Conservation (phyloP, 2,888 invertebrate genomes). For the Desoria tigrina region DNA sequence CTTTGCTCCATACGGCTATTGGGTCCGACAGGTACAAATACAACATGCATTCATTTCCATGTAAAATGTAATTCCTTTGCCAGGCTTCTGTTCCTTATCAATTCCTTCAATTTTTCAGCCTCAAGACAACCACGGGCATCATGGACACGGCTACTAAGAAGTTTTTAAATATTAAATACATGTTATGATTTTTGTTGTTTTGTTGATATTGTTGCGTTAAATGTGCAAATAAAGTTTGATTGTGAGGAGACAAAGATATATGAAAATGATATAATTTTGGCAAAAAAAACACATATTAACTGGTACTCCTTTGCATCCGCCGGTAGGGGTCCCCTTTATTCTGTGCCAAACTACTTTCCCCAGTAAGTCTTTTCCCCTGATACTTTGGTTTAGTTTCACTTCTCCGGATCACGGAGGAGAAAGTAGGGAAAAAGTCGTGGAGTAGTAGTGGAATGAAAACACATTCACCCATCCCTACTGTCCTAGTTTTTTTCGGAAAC, state of each 20-base stretch:
- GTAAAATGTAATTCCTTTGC: background rate
- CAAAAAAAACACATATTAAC: no score
- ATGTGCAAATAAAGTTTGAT: background rate
- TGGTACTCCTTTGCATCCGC: no score
- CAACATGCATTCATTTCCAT: background rate
- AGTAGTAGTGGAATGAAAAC: background rate
- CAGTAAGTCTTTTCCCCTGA: background rate
- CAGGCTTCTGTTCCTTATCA: background rate
- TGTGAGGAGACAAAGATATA: background rate
- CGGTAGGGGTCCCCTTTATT: no score
- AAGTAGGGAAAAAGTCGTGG: conserved; percentile 7
- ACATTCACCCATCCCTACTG: conserved; percentile 17
- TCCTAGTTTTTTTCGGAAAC: conserved; percentile 9
- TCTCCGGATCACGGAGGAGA: background rate
- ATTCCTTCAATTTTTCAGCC: conserved; percentile 13
- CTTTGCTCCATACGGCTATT: conserved; percentile 72
- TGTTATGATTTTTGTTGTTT: background rate
- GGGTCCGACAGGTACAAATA: conserved; percentile 57
- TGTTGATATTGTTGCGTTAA: conserved; percentile 5
- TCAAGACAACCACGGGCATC: conserved; percentile 27
- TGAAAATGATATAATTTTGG: no score
- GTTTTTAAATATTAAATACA: no score
- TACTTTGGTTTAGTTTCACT: background rate
- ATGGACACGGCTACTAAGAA: conserved; percentile 19
- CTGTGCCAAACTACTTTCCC: no score